Evolutionary conservation across 2,888 invertebrate species (phyloP), one percentile per base, ranked within the genome.

Genomic region (Clusia tigrina): DNA sequence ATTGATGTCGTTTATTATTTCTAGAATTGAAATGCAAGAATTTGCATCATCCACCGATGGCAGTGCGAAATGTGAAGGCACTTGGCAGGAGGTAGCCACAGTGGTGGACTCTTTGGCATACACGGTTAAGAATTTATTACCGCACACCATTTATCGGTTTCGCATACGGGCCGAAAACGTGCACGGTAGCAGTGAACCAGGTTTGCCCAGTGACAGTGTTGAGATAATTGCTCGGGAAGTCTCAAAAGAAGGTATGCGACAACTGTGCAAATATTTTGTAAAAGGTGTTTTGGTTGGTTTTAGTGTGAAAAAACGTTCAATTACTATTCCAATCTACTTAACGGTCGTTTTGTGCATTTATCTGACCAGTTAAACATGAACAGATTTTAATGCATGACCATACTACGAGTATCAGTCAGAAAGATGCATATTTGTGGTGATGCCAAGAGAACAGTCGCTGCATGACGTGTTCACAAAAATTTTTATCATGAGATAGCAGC

Each of bases 81-180:
- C 77, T 24, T 89, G 89, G 89, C 83, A 83, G 52, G 85, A 85
- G 69, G 84, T 87, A 15, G 85, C 86, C 2, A 86, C 86, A 53
- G 87, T 89, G 65, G 91, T 90, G 73, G 89, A 91, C 79, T 90
- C 90, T 51, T 86, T 92, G 58, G 89, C 91, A 46, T 89, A 88
- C 74, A 87, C 87, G 2, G 86, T 90, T 1, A 83, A 85, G 63
- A 86, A 86, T 60, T 83, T 93, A 54, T 83, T 84, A 59, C 86
- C 89, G 0, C 88, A 89, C 6, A 86, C 87, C 46, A 84, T 86
- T 38, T 93, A 93, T 79, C 84, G 88, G 69, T 93, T 93, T 83
- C 86, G 93, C 60, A 89, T 94, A 2, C 84, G 90, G 62, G 92
- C 92, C 1, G 88, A 89, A 71, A 94, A 94, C 82, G 86, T 89